A percentile compares a stretch with the other conserved stretches of the same genome.
These are phyloP conservation scores for Philereme vetulata DNA, from an alignment of 2,888 invertebrate species.

Conservation along the genomic window DNA sequence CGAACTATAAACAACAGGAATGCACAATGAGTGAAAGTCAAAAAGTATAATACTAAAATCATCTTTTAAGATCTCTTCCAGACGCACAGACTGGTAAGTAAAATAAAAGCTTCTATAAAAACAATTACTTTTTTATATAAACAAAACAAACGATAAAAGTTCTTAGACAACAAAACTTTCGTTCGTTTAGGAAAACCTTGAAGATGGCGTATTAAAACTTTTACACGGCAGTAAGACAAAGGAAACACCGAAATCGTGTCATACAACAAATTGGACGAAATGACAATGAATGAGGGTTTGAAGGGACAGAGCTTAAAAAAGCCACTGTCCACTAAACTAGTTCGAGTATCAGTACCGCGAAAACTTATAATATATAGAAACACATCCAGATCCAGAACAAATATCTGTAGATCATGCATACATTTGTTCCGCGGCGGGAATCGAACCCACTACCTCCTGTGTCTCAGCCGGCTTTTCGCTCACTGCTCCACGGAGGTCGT, in stretches of 20 bases:
- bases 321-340: not conserved
- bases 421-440: too few relatives aligned
- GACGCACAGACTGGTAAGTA: too few relatives aligned
- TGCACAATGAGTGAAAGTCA: too few relatives aligned
- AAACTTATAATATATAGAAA: too few relatives aligned
- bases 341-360: not conserved
- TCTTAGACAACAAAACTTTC: constrained; percentile 15
- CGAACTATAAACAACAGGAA: too few relatives aligned
- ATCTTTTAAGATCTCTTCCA: too few relatives aligned
- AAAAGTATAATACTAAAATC: too few relatives aligned
- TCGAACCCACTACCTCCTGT: too few relatives aligned
- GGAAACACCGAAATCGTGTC: constrained; percentile 11
- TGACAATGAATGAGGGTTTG: constrained; percentile 19
- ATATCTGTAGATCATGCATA: too few relatives aligned
- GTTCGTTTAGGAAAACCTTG: constrained; percentile 23
- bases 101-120: not conserved
- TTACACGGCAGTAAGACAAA: constrained; percentile 18
- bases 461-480: too few relatives aligned
- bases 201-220: constrained; percentile 30
- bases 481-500: too few relatives aligned
- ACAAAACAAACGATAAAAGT: constrained; percentile 19
- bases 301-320: not conserved
- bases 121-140: constrained; percentile 16
- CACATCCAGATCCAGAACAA: too few relatives aligned
- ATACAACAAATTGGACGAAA: constrained; percentile 27